These are phyloP conservation scores for Megaceryle alcyon DNA, from an alignment of 2,797 vertebrate species.

Conservation along the genomic window DNA sequence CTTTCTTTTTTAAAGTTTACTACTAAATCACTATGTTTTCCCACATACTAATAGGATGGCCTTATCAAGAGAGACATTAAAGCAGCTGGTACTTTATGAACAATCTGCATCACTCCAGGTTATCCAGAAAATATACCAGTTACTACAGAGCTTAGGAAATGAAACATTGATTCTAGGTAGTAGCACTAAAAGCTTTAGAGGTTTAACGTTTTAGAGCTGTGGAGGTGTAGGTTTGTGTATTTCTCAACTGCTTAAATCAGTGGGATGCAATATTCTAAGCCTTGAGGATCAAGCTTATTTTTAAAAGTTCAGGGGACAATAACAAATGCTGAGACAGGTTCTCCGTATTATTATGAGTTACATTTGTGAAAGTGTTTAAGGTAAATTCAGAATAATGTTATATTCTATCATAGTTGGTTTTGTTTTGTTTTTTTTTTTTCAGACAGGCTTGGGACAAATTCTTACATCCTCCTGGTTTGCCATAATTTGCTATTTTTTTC, in stretches of 20 bases:
- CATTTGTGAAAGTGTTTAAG: background rate
- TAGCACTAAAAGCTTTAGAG: background rate
- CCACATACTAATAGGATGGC: background rate
- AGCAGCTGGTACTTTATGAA: background rate
- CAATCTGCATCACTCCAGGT: background rate
- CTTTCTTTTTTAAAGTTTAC: background rate
- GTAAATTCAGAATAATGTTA: background rate
- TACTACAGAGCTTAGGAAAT: slow-evolving; percentile 1
- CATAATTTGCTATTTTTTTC: background rate
- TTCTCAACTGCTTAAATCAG: slow-evolving; percentile 36
- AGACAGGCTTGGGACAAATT: background rate
- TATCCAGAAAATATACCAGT: background rate
- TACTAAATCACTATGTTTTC: background rate
- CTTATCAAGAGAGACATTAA: background rate
- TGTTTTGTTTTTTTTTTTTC: background rate
- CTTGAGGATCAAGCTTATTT: slow-evolving; percentile 14
- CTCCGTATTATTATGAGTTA: background rate
- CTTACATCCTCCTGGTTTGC: background rate
- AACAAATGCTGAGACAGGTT: background rate
- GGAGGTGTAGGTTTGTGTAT: background rate
- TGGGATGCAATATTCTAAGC: slow-evolving; percentile 3
- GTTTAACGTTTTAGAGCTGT: slow-evolving; percentile 30
- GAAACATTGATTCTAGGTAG: background rate
- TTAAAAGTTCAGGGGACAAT: background rate
- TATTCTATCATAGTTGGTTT: background rate